phyloP scores from a whole-genome alignment of 2,113 vertebrate genomes.

The Notarius quadriscutis region DNA sequence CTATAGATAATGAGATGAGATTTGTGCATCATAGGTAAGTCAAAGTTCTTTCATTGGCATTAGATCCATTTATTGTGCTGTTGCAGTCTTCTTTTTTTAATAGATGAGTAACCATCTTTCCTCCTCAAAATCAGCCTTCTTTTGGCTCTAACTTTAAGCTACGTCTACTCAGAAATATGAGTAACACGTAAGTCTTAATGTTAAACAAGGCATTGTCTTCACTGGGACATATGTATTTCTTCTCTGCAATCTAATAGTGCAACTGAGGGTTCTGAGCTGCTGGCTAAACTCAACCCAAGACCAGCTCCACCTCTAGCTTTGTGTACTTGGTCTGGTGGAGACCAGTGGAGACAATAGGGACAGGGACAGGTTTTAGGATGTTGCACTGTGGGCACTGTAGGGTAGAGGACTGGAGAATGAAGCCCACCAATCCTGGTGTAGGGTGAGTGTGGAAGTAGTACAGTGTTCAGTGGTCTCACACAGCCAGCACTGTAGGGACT shows the following conservation, averaged over 20 bases:
- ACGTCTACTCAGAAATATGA: background rate
- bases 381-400: slow-evolving; percentile 51
- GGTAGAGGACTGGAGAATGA: slow-evolving; percentile 54
- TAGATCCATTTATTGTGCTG: slow-evolving; percentile 1
- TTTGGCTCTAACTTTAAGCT: background rate
- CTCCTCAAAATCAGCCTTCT: background rate
- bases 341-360: slow-evolving; percentile 67
- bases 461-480: slow-evolving; percentile 58
- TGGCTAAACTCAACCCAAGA: slow-evolving; percentile 49
- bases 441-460: slow-evolving; percentile 56
- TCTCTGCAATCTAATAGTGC: slow-evolving; percentile 55
- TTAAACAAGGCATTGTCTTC: slow-evolving; percentile 18
- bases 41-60: background rate
- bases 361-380: slow-evolving; percentile 67
- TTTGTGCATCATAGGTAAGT: background rate
- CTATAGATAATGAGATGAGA: background rate
- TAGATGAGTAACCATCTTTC: background rate
- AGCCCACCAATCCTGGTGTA: slow-evolving; percentile 58
- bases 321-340: slow-evolving; percentile 60
- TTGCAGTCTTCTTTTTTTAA: background rate
- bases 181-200: background rate
- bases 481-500: slow-evolving; percentile 36
- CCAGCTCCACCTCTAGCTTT: slow-evolving; percentile 56
- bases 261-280: slow-evolving; percentile 51
- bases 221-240: slow-evolving; percentile 56